Evolutionary conservation across 2,888 invertebrate genomes (phyloP).

Genomic region (Yponomeuta cagnagella): DNA sequence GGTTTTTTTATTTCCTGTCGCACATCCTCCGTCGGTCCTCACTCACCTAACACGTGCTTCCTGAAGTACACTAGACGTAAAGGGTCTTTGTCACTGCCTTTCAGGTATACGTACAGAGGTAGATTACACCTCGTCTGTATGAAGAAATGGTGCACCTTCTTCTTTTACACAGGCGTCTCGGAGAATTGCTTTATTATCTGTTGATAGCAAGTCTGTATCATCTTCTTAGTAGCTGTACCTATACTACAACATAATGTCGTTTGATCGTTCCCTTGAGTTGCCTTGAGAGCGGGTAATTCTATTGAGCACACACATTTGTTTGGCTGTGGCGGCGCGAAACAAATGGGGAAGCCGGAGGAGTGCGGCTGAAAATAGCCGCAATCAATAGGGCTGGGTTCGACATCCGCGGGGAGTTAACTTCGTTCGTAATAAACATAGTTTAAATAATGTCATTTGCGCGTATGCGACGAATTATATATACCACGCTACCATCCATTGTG

Average conservation of each 20-base stretch:
- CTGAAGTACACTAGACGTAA: background rate
- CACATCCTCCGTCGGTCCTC: background rate
- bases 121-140: background rate
- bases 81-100: background rate
- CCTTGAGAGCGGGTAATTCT: background rate
- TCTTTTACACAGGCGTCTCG: background rate
- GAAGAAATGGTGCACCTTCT: background rate
- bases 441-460: background rate
- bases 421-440: background rate
- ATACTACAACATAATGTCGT: background rate
- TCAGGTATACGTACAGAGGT: background rate
- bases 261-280: background rate
- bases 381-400: conserved; percentile 40
- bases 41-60: background rate
- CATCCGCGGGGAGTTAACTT: background rate
- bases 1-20: background rate
- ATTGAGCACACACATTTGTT: conserved; percentile 8
- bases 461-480: background rate
- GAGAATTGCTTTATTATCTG: too few species aligned
- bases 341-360: conserved; percentile 21
- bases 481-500: too few species aligned
- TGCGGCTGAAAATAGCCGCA: conserved; percentile 49
- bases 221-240: too few species aligned
- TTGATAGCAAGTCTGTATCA: too few species aligned
- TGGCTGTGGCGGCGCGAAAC: conserved; percentile 16